A percentile compares a stretch with the other conserved stretches of the same genome.
phyloP scores from a whole-genome alignment of 2,797 vertebrate species.

The Gymnothorax javanicus region DNA sequence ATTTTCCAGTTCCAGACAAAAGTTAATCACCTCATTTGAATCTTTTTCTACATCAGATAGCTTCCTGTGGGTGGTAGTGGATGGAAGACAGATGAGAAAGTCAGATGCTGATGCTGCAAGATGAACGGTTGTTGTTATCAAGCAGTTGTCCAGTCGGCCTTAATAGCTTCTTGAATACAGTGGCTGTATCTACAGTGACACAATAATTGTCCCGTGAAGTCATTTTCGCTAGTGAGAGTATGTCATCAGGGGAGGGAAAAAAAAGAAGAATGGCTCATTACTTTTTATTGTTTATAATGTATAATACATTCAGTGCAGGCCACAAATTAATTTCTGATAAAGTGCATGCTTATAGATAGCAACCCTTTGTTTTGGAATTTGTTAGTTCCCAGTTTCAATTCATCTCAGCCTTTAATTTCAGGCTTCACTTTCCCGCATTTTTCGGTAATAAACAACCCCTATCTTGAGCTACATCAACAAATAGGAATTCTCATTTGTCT shows the following conservation, averaged over 20 bases:
- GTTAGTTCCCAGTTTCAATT: background rate
- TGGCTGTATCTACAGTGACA: background rate
- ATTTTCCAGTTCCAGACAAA: too few relatives aligned
- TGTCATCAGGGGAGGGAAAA: background rate
- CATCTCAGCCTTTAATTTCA: background rate
- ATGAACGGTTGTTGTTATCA: background rate
- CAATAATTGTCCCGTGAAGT: background rate
- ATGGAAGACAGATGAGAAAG: background rate
- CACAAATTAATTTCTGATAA: slow-evolving; percentile 5
- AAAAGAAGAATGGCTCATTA: background rate
- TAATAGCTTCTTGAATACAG: background rate
- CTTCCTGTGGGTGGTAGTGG: background rate
- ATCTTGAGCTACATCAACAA: background rate
- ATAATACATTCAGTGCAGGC: background rate
- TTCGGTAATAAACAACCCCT: background rate
- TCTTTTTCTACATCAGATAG: background rate
- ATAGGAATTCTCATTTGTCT: background rate
- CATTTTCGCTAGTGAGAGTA: background rate
- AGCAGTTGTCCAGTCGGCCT: background rate
- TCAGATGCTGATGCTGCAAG: background rate
- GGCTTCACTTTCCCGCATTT: background rate
- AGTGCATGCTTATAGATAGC: background rate
- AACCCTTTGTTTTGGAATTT: background rate
- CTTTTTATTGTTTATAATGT: background rate
- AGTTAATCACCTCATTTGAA: too few relatives aligned